Evolutionary conservation across 2,113 vertebrate species (phyloP), one percentile per base, ranked within the genome.

Genomic region (Passer montanus): DNA sequence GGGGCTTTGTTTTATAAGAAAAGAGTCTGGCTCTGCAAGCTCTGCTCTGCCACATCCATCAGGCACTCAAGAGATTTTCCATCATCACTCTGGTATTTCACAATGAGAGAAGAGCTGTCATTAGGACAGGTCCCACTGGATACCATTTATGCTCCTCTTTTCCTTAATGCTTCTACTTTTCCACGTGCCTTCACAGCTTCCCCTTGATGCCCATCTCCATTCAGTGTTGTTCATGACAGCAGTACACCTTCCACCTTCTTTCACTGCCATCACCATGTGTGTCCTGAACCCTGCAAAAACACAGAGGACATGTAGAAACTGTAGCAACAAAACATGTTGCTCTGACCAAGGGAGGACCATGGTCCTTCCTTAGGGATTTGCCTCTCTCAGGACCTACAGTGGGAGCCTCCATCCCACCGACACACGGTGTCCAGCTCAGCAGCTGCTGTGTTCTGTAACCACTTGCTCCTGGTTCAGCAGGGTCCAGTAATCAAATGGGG

Each of bases 391-490:
- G 47, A 81, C 10, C 17, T 47, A 18, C n/a, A 67, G 84, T 1
- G 75, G 83, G 39, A 95, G 30, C 52, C 52, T 72, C 55, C 76
- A 68, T 81, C 68, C 59, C 64, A 66, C 50, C 1, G 0, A 47
- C 52, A 63, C 63, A 46, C 50, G 1, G 0, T 11, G 47, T 33
- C 87, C 79, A 70, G 44, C 73, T 58, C 89, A 87, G 80, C 83
- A 89, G 80, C 80, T 84, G 86, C 72, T 50, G 37, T 31, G 31
- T 18, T 94, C 37, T 88, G 46, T 35, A 87, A 86, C 69, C 67
- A 69, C 55, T 74, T 86, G 68, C 52, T 94, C 60, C 80, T 78
- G 68, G 64, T 87, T 84, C 93, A 93, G 69, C 80, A 84, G 64
- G 21, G 73, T 75, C 60, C 60, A 78, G 18, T 18, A 81, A 87